Base-by-base conservation (phyloP, 2,113 vertebrate genomes). In the Anarrhichthys ocellatus region DNA sequence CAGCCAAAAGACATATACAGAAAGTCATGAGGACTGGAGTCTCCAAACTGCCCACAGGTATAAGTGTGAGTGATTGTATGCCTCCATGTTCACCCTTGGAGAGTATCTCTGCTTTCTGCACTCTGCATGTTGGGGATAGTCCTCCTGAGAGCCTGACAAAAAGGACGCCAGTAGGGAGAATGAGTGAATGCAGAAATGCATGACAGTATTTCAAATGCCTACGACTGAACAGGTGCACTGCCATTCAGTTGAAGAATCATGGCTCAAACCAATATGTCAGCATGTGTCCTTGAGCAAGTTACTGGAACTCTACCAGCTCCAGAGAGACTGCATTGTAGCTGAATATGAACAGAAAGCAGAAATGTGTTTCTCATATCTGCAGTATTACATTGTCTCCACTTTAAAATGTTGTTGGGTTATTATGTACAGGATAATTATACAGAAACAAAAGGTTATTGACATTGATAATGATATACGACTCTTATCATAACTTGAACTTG, bases 11-110 rank as follows among this genome's bases (percentile, higher is more conserved):
- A 40, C 58, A 71, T 78, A 44, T 56, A 72, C 73, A 78, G 62
- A 48, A 84, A 83, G 67, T 82, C 63, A 73, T 54, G 64, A 70
- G 54, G 63, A 44, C 61, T 44, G 69, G 82, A 87, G 83, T 79
- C 73, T 85, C 78, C 78, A 56, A 38, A 75, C 59, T 80, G 83
- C 88, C 85, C 62, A 70, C 78, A 88, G 84, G 82, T 87, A 82
- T 61, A 63, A 81, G 36, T 64, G 36, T 78, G 64, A 90, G 58
- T 50, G 73, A 84, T 83, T 76, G 52, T 40, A 58, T 80, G 61
- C 15, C 54, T 78, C n/a, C 81, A 10, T 52, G 44, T 87, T 83
- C 56, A 65, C n/a, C 69, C 73, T 69, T 36, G 27, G 36, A 82
- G 38, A 73, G n/a, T 17, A 27, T 50, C 29, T 76, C 32, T 58